These are phyloP conservation scores for Cacatua alba DNA, from an alignment of 2,113 vertebrate genomes.

Conservation along the genomic window DNA sequence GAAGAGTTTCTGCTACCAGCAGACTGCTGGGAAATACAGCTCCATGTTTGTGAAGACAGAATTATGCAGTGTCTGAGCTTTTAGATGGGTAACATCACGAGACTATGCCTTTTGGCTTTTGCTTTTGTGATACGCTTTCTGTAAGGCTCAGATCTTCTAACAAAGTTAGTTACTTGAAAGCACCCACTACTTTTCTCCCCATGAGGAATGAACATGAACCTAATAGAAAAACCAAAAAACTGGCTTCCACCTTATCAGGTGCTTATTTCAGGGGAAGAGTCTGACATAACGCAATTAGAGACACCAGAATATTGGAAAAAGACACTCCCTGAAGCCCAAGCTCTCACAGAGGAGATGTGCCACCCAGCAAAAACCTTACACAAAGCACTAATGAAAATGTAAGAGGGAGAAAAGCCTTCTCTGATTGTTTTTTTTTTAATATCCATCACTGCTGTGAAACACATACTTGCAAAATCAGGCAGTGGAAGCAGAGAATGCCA, in stretches of 20 bases:
- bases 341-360: not conserved
- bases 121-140: not conserved
- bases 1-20: not conserved
- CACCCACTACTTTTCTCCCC: not conserved
- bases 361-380: not conserved
- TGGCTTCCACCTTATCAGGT: not conserved
- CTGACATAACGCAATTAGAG: not conserved
- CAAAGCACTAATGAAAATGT: not conserved
- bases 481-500: not conserved
- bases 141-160: not conserved
- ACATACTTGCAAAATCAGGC: not conserved
- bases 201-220: not conserved
- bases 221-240: not conserved
- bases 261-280: not conserved
- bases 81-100: accelerated
- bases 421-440: not conserved
- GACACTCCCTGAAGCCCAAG: not conserved
- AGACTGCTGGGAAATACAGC: not conserved
- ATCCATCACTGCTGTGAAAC: not conserved
- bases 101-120: not conserved
- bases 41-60: not conserved
- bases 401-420: not conserved
- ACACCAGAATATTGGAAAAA: not conserved
- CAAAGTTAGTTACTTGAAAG: not conserved
- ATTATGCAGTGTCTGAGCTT: not conserved